These are phyloP conservation scores for Epicauta chinensis DNA, from an alignment of 1,140 invertebrate species.

Conservation along the genomic window DNA sequence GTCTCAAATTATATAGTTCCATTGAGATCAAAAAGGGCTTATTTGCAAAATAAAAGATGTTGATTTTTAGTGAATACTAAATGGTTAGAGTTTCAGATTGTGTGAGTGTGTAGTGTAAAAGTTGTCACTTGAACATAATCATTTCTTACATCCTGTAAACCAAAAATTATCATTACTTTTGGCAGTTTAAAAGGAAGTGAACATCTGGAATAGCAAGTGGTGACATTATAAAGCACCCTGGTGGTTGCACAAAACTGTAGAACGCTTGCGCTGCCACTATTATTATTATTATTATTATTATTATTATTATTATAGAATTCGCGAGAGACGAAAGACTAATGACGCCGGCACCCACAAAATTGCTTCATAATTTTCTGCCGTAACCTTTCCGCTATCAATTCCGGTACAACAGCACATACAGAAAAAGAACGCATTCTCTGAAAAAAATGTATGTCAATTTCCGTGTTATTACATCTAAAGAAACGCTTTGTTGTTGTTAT, in stretches of 20 bases:
- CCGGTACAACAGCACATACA: slow-evolving; percentile 28
- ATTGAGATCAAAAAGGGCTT: too few species aligned
- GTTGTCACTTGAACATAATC: too few species aligned
- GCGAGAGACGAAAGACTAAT: slow-evolving; percentile 35
- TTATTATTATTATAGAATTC: slow-evolving; percentile 2
- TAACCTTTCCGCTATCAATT: slow-evolving; percentile 42
- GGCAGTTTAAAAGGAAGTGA: slow-evolving; percentile 24
- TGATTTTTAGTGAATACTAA: too few species aligned
- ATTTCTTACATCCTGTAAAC: too few species aligned
- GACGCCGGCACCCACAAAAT: slow-evolving; percentile 38
- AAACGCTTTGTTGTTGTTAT: slow-evolving; percentile 5
- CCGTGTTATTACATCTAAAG: too few species aligned
- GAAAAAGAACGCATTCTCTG: too few species aligned
- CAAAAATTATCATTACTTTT: slow-evolving; percentile 23
- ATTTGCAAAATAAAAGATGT: too few species aligned
- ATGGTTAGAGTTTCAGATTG: too few species aligned
- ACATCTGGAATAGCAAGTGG: slow-evolving; percentile 26
- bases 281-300: too few species aligned
- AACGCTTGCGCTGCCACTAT: slow-evolving; percentile 10
- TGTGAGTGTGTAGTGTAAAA: too few species aligned
- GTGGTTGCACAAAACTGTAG: slow-evolving; percentile 12
- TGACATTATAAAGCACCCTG: slow-evolving; percentile 28
- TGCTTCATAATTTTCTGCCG: slow-evolving; percentile 42
- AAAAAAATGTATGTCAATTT: too few species aligned
- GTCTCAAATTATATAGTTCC: too few species aligned